Conservation (phyloP, 2,888 invertebrate species). For the Ornithoptera priamus region DNA sequence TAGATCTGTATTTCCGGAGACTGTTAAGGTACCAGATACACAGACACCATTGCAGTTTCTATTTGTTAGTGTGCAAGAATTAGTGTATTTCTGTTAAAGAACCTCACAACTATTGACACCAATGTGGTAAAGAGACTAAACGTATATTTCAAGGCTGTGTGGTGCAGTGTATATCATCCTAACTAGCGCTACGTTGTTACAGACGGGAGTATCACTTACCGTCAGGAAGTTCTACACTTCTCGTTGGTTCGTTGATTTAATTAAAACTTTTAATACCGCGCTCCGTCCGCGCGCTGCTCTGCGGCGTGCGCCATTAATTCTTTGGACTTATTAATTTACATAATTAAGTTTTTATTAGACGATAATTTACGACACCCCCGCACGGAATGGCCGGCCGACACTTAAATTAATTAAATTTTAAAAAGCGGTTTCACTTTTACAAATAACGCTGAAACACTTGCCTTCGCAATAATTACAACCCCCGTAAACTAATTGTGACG, state of each 20-base stretch:
- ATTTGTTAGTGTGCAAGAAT: no score
- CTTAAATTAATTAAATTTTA: conserved; percentile 26
- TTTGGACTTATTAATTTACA: conserved; percentile 31
- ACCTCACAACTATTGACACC: no score
- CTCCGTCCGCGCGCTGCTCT: conserved; percentile 19
- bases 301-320: conserved; percentile 15
- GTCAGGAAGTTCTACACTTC: no score
- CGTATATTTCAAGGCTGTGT: no score
- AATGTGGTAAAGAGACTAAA: no score
- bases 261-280: background rate
- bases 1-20: no score
- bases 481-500: conserved; percentile 8
- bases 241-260: background rate
- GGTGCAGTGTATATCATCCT: no score
- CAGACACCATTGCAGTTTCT: no score
- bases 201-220: no score
- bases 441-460: conserved; percentile 18
- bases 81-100: no score
- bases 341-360: conserved; percentile 33
- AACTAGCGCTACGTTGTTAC: no score
- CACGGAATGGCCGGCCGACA: conserved; percentile 20
- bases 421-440: conserved; percentile 21
- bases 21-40: no score
- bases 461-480: conserved; percentile 17
- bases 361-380: conserved; percentile 29